Base-by-base conservation (phyloP, 2,113 vertebrate genomes). In the Casuarius casuarius region DNA sequence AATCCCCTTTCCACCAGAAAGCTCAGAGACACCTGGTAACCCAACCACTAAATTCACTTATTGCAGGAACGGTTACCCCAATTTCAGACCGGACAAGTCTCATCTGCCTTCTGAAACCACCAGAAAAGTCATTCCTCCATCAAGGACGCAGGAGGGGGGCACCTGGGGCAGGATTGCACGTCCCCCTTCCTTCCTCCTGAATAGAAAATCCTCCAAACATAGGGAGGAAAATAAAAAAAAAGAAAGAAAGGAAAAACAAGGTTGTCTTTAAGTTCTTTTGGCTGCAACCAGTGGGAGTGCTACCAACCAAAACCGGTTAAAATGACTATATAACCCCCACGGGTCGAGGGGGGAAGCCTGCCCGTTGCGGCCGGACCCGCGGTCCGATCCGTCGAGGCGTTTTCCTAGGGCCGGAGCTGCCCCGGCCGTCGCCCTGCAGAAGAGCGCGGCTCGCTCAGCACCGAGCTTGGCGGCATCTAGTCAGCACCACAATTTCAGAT, bases 271-370 rank as follows among this genome's bases (percentile, higher is more conserved):
- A 35, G 21, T 16, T 49, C 67, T 5, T 25, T n/a, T 23, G 12
- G 18, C 70, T 72, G n/a, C 49, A 54, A 10, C 7, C 65, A 14
- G 18, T 7, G 28, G 8, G 28, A 26, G 38, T 4, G n/a, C 77
- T 52, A 35, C 63, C 42, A 49, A 73, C 26, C 40, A 19, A 58
- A 91, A 5, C 35, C 92, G 84, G 74, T 17, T 2, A 1, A 66
- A 62, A 20, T 4, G 33, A 2, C 3, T 2, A 22, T 0, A 7
- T 19, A 0, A 9, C 66, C 23, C 68, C 68, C 44, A 74, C 4
- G 7, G 29, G 29, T 42, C 31, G 46, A 75, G 62, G 62, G 71
- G 62, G 87, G 42, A 63, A 77, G 25, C 25, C 9, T 7, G 38
- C 58, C 54, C 23, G 31, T 17, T 26, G 11, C 12, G 79, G 59